Percentiles rank a stretch among this genome's conserved stretches.
phyloP scores from a whole-genome alignment of 1,140 invertebrate species.

The Archivesica marissinica region DNA sequence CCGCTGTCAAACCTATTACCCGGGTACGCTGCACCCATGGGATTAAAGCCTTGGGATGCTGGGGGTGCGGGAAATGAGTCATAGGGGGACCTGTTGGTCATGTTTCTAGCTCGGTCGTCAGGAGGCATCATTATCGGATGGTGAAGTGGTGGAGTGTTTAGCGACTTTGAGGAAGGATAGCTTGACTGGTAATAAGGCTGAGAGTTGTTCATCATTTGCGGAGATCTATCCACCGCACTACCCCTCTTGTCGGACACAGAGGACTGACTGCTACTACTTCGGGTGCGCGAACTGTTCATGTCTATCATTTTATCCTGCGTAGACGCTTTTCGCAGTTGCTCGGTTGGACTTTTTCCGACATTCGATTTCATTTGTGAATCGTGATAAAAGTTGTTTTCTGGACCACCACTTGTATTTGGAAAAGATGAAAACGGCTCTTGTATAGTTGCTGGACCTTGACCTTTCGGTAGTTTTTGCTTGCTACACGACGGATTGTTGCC shows the following conservation, averaged over 20 bases:
- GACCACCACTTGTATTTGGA: slow-evolving; percentile 31
- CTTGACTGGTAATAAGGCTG: slow-evolving; percentile 65
- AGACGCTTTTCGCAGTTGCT: slow-evolving; percentile 53
- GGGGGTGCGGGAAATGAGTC: slow-evolving; percentile 57
- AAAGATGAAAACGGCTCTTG: slow-evolving; percentile 57
- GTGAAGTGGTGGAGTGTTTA: slow-evolving; percentile 68
- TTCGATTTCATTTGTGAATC: slow-evolving; percentile 56
- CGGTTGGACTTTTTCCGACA: slow-evolving; percentile 55
- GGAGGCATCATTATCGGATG: slow-evolving; percentile 66
- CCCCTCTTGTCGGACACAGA: slow-evolving; percentile 40
- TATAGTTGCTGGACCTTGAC: slow-evolving; percentile 35
- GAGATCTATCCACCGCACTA: slow-evolving; percentile 56
- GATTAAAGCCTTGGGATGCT: slow-evolving; percentile 67
- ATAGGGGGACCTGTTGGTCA: slow-evolving; percentile 64
- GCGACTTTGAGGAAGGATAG: slow-evolving; percentile 62
- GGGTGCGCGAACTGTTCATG: slow-evolving; percentile 22
- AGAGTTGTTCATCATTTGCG: slow-evolving; percentile 61
- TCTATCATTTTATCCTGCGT: slow-evolving; percentile 53
- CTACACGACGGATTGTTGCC: slow-evolving; percentile 55
- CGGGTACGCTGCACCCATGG: slow-evolving; percentile 51
- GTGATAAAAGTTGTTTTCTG: slow-evolving; percentile 50
- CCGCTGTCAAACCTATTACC: slow-evolving; percentile 64
- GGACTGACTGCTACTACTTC: slow-evolving; percentile 35
- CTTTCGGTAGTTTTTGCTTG: slow-evolving; percentile 53
- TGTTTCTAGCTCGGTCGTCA: slow-evolving; percentile 58